Evolutionary conservation across 2,113 vertebrate genomes (phyloP).

Genomic region (Pavo muticus): DNA sequence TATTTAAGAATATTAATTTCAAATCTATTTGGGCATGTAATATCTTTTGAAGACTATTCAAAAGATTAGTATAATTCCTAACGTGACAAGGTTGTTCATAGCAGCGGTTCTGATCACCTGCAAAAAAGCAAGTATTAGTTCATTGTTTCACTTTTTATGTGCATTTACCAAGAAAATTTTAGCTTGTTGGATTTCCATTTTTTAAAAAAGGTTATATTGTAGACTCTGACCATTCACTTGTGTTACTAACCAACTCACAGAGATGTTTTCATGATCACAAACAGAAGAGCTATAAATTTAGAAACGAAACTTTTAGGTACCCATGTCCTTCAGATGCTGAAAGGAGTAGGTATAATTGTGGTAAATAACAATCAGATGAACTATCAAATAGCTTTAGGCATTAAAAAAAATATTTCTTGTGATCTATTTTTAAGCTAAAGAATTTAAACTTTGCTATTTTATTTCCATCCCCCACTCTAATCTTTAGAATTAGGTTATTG

Average conservation of each 20-base stretch:
- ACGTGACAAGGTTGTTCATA: background rate
- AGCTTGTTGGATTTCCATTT: accelerated
- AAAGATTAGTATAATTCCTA: background rate
- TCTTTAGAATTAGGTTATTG: background rate
- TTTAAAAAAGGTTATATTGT: background rate
- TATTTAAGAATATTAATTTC: background rate
- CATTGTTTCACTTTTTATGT: background rate
- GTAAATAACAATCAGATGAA: background rate
- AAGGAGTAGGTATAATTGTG: background rate
- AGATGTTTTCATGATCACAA: background rate
- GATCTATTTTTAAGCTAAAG: constrained; percentile 7
- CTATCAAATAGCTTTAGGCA: background rate
- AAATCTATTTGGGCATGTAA: background rate
- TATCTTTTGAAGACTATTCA: background rate
- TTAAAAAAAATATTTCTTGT: background rate
- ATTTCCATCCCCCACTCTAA: background rate
- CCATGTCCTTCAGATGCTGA: background rate
- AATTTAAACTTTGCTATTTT: constrained; percentile 1
- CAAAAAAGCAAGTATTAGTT: background rate
- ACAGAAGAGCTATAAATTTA: background rate
- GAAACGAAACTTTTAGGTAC: background rate
- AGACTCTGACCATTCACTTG: background rate
- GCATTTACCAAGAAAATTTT: background rate
- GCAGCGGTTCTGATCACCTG: background rate
- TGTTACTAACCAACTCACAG: background rate